phyloP scores from a whole-genome alignment of 2,113 vertebrate species.

The Chascanopsetta lugubris region DNA sequence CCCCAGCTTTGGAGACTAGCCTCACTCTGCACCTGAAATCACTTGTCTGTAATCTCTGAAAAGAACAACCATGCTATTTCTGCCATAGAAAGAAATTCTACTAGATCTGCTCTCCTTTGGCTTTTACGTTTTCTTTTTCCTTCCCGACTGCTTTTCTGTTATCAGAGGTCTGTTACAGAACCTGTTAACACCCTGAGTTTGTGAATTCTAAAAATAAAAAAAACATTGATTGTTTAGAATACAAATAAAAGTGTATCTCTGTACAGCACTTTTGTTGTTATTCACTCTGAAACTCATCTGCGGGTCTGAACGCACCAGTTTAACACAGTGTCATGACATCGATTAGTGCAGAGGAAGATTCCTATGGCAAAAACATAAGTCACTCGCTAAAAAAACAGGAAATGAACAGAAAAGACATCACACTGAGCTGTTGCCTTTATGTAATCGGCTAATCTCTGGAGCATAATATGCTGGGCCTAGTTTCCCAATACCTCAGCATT shows the following conservation, averaged over 20 bases:
- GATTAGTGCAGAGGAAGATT: background rate
- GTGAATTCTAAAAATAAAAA: slow-evolving; percentile 59
- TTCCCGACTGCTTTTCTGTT: slow-evolving; percentile 31
- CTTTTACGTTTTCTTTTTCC: slow-evolving; percentile 51
- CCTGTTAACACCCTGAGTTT: slow-evolving; percentile 39
- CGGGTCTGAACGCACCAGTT: background rate
- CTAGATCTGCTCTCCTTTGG: slow-evolving; percentile 48
- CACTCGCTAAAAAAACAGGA: background rate
- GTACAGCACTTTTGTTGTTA: slow-evolving; percentile 34
- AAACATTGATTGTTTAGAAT: slow-evolving; percentile 76
- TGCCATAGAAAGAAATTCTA: slow-evolving; percentile 55
- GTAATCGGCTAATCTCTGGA: slow-evolving; percentile 71
- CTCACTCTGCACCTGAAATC: slow-evolving; percentile 31
- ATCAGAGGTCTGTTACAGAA: slow-evolving; percentile 65
- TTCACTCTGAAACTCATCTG: background rate
- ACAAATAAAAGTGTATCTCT: slow-evolving; percentile 79
- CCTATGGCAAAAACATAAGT: background rate
- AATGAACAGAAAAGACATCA: slow-evolving; percentile 10
- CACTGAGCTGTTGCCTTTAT: slow-evolving; percentile 18
- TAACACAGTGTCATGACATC: background rate
- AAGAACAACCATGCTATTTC: slow-evolving; percentile 47
- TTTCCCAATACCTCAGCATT: slow-evolving; percentile 68
- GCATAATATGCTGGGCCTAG: slow-evolving; percentile 24
- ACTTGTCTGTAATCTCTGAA: slow-evolving; percentile 43
- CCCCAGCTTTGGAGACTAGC: slow-evolving; percentile 15